Evolutionary conservation across 2,113 vertebrate species (phyloP).

Genomic region (Solea senegalensis): DNA sequence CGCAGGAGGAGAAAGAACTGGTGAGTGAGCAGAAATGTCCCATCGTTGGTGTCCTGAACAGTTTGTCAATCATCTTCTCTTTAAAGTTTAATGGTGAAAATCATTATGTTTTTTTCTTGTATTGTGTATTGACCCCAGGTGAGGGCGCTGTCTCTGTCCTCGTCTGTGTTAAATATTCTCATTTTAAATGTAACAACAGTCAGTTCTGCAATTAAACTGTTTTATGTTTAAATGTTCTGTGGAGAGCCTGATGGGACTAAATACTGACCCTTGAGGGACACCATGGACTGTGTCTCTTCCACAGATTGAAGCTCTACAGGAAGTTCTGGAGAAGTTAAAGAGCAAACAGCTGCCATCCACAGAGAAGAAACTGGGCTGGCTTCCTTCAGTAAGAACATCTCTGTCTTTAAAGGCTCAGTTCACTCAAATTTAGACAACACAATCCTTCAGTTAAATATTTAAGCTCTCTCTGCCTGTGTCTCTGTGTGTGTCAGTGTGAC

Average conservation of each 20-base stretch:
- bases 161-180: too few relatives aligned
- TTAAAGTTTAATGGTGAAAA: too few relatives aligned
- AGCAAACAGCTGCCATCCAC: conserved; percentile 69
- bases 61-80: too few relatives aligned
- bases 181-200: too few relatives aligned
- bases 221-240: too few relatives aligned
- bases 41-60: too few relatives aligned
- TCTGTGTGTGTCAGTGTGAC: conserved; percentile 73
- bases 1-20: conserved; percentile 46
- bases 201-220: too few relatives aligned
- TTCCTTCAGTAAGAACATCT: conserved; percentile 72
- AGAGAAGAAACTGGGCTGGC: conserved; percentile 84
- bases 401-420: neutral
- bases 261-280: neutral
- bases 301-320: conserved; percentile 76
- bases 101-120: too few relatives aligned
- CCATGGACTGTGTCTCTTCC: neutral
- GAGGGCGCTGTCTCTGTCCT: too few relatives aligned
- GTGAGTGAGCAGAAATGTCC: conserved; percentile 30
- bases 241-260: too few relatives aligned
- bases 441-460: neutral
- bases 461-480: neutral
- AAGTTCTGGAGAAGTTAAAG: conserved; percentile 79
- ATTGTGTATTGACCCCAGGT: too few relatives aligned
- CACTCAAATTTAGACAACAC: neutral